These are phyloP conservation scores for Myopa testacea DNA, from an alignment of 2,888 invertebrate genomes.

Conservation along the genomic window DNA sequence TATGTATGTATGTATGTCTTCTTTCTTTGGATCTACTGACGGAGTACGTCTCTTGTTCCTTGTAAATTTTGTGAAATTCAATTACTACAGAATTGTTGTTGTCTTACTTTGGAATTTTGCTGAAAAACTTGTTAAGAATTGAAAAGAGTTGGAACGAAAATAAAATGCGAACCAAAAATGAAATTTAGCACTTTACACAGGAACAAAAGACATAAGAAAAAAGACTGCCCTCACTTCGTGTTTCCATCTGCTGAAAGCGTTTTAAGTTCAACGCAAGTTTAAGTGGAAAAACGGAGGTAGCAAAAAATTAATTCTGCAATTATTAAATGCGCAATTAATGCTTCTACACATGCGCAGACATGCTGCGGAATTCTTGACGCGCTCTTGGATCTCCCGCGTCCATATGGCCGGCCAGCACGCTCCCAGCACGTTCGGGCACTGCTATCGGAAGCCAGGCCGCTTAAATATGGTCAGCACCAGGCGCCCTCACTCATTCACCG, in stretches of 20 bases:
- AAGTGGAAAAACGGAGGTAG: not conserved
- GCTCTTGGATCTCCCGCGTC: not conserved
- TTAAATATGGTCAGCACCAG: constrained; percentile 53
- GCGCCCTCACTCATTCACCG: constrained; percentile 50
- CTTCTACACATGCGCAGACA: constrained; percentile 15
- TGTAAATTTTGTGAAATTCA: no score
- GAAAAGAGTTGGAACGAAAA: not conserved
- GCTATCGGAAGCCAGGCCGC: not conserved
- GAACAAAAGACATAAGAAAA: not conserved
- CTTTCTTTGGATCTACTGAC: no score
- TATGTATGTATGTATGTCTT: no score
- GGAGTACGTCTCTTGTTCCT: no score
- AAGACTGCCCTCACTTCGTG: not conserved
- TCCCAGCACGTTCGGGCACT: not conserved
- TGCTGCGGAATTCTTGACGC: not conserved
- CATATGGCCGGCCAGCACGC: not conserved
- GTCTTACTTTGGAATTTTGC: not conserved
- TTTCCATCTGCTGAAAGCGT: not conserved
- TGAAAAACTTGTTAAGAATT: not conserved
- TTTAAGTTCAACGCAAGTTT: not conserved
- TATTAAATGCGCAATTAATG: constrained; percentile 37
- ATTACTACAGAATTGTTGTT: not conserved
- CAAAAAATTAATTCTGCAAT: constrained; percentile 16
- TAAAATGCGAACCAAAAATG: not conserved
- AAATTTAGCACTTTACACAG: not conserved